Base-by-base conservation (phyloP, 2,888 invertebrate genomes). In the Scaptomyza flava region DNA sequence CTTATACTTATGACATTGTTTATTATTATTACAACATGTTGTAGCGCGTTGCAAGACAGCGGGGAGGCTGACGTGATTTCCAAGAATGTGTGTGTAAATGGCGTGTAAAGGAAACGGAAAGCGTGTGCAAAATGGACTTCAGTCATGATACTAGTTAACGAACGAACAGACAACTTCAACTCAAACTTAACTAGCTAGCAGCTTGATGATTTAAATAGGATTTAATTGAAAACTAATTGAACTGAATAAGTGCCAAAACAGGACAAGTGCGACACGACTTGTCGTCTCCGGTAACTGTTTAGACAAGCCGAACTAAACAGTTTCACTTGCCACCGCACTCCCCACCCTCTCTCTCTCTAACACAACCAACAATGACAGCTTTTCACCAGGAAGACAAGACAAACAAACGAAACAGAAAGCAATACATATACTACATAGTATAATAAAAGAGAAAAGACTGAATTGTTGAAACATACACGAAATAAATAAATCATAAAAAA, bases 191-290 rank as follows among this genome's bases (percentile, higher is more conserved):
- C 33, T 48, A 23, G 75, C 70, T 70, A 58, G 62, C 43, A 56
- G 51, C 38, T n/a, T 58, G n/a, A 20, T 45, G 54, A 76, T 79
- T 74, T 66, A 70, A 77, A 81, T 84, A 53, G 63, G 59, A 58
- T 83, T 68, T 64, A 79, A 79, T 77, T 81, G 75, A 70, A 68
- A 77, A 66, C 84, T 81, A 81, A 87, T 87, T 81, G 84, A 34
- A 41, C 56, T 27, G 51, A 61, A 65, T 47, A 47, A 68, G 57
- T 60, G 68, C 62, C 62, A 69, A 68, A 68, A 52, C 65, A 67
- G 59, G 72, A 77, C 68, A 70, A 43, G 47, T 46, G 36, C 77
- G 74, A 77, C 67, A 69, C 45, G 50, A 14, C 56, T 36, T 68
- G 71, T 62, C 54, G 45, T 41, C 60, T 64, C 8, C 9, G 36